phyloP scores from a whole-genome alignment of 2,888 invertebrate species.

The Epicampocera succincta region DNA sequence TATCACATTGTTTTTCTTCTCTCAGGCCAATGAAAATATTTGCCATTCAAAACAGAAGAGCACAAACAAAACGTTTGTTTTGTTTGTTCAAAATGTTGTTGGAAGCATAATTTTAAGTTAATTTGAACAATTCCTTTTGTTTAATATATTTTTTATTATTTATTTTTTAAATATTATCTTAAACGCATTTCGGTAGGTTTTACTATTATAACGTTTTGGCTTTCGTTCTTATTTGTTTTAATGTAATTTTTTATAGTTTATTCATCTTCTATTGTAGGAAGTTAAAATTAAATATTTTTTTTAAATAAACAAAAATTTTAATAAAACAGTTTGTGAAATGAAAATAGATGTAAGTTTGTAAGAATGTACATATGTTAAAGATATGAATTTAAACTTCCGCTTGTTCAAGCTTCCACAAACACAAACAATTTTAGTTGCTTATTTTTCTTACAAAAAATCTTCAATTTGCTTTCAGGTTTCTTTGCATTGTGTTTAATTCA shows the following conservation, averaged over 20 bases:
- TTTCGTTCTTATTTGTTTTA: slow-evolving; percentile 12
- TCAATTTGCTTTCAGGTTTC: too few relatives aligned
- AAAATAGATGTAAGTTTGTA: not conserved
- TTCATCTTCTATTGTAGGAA: not conserved
- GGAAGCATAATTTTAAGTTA: slow-evolving; percentile 78
- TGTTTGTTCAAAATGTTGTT: not conserved
- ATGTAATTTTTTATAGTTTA: not conserved
- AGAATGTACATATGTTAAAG: too few relatives aligned
- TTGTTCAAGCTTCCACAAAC: too few relatives aligned
- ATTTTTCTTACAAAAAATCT: too few relatives aligned
- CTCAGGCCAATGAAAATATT: slow-evolving; percentile 72
- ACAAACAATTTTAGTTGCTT: too few relatives aligned
- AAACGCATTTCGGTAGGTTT: not conserved
- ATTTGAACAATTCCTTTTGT: slow-evolving; percentile 72
- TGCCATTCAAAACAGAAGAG: slow-evolving; percentile 65
- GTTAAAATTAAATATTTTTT: slow-evolving; percentile 25
- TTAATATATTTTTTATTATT: slow-evolving; percentile 21
- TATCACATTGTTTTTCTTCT: not conserved
- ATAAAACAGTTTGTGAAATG: not conserved
- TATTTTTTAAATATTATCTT: slow-evolving; percentile 33
- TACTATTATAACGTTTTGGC: slow-evolving; percentile 2
- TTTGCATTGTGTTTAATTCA: too few relatives aligned
- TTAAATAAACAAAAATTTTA: slow-evolving; percentile 18
- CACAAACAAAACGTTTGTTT: not conserved
- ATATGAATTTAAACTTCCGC: too few relatives aligned